Conservation (phyloP, 2,113 vertebrate genomes). For the Apodemus sylvaticus region DNA sequence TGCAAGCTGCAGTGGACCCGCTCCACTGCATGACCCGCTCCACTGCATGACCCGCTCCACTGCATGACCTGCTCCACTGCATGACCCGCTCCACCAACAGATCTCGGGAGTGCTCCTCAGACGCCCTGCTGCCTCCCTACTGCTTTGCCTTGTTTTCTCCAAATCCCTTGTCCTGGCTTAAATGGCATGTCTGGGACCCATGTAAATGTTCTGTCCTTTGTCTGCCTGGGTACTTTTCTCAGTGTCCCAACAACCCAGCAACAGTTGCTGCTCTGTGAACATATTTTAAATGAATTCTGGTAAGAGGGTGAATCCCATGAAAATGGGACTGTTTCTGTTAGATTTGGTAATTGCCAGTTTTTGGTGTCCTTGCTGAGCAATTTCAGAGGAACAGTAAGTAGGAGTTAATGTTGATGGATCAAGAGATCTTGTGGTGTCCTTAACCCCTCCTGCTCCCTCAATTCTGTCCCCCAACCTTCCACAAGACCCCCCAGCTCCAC, state of each 20-base stretch:
- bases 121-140: neutral
- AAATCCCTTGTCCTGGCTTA: neutral
- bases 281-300: conserved; percentile 19
- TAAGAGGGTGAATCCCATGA: conserved; percentile 31
- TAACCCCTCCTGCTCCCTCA: too few relatives aligned
- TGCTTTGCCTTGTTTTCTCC: neutral
- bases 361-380: neutral
- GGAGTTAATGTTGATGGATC: neutral
- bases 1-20: too few relatives aligned
- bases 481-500: too few relatives aligned
- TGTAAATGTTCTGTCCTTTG: neutral
- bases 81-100: too few relatives aligned
- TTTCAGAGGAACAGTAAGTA: conserved; percentile 5
- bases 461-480: too few relatives aligned
- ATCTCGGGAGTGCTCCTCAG: neutral
- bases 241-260: neutral
- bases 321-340: neutral
- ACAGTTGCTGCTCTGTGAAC: neutral
- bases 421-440: too few relatives aligned
- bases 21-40: too few relatives aligned
- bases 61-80: too few relatives aligned
- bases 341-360: neutral
- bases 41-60: too few relatives aligned
- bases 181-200: conserved; percentile 36
- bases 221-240: neutral